Evolutionary conservation across 2,888 invertebrate species (phyloP).

Genomic region (Apeira syringaria): DNA sequence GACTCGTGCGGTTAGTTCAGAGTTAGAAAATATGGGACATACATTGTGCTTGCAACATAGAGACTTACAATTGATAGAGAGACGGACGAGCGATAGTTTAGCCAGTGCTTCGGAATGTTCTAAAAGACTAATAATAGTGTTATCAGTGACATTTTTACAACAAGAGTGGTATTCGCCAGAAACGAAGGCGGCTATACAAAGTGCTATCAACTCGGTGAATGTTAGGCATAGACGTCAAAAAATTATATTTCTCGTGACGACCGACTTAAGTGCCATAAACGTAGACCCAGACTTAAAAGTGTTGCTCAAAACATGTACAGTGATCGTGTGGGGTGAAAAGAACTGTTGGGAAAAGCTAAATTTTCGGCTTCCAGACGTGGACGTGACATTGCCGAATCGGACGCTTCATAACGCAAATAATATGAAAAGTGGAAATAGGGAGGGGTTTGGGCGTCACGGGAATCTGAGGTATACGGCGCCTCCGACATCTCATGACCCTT

Average conservation of each 20-base stretch:
- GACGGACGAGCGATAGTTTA: slow-evolving; percentile 80
- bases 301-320: slow-evolving; percentile 88
- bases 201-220: slow-evolving; percentile 87
- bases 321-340: slow-evolving; percentile 91
- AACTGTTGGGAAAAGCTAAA: slow-evolving; percentile 95
- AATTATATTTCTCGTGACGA: slow-evolving; percentile 80
- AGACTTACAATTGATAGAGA: slow-evolving; percentile 84
- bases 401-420: slow-evolving; percentile 80
- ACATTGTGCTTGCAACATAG: slow-evolving; percentile 87
- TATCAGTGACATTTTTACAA: slow-evolving; percentile 91
- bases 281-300: slow-evolving; percentile 89
- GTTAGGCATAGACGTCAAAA: slow-evolving; percentile 85
- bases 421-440: slow-evolving; percentile 73
- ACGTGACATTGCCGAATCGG: slow-evolving; percentile 82
- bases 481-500: slow-evolving; percentile 78
- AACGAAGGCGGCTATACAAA: slow-evolving; percentile 91
- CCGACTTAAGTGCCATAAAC: slow-evolving; percentile 85
- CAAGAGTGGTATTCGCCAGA: slow-evolving; percentile 93
- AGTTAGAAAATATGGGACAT: slow-evolving; percentile 87
- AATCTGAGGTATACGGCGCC: slow-evolving; percentile 80
- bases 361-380: slow-evolving; percentile 91
- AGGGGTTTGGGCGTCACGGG: slow-evolving; percentile 75
- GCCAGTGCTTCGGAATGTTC: slow-evolving; percentile 84
- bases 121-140: slow-evolving; percentile 89
- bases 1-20: slow-evolving; percentile 87